Conservation (phyloP, 2,797 vertebrate species). For the Peromyscus eremicus region DNA sequence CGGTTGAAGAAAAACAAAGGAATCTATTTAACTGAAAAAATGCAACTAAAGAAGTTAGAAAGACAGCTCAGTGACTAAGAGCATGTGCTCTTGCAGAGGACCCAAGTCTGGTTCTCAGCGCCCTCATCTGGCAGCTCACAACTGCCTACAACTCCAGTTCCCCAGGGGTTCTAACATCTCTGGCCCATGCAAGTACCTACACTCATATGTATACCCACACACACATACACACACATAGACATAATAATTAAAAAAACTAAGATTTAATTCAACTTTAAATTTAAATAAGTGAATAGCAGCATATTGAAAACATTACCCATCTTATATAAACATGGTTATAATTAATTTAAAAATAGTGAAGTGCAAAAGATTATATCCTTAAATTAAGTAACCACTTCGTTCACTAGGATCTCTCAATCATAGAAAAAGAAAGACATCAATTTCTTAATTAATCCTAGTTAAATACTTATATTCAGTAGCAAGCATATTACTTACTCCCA, state of each 20-base stretch:
- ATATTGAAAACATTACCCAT: conserved; percentile 41
- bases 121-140: background rate
- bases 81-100: background rate
- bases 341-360: background rate
- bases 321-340: conserved; percentile 35
- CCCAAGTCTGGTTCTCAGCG: background rate
- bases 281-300: conserved; percentile 5
- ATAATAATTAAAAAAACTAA: background rate
- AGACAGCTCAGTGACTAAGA: background rate
- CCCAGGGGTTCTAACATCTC: background rate
- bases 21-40: conserved; percentile 10
- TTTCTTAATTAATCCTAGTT: conserved; percentile 57
- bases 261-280: conserved; percentile 9
- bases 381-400: conserved; percentile 39
- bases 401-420: background rate
- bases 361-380: conserved; percentile 40
- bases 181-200: background rate
- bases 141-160: background rate
- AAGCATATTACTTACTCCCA: conserved; percentile 18
- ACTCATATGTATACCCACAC: background rate
- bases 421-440: conserved; percentile 40
- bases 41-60: background rate
- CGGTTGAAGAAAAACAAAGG: background rate
- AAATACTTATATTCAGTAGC: background rate
- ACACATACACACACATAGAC: background rate